A percentile compares a stretch with the other conserved stretches of the same genome.
Evolutionary conservation across 2,797 vertebrate genomes (phyloP).

Genomic region (Epinephelus malabaricus): DNA sequence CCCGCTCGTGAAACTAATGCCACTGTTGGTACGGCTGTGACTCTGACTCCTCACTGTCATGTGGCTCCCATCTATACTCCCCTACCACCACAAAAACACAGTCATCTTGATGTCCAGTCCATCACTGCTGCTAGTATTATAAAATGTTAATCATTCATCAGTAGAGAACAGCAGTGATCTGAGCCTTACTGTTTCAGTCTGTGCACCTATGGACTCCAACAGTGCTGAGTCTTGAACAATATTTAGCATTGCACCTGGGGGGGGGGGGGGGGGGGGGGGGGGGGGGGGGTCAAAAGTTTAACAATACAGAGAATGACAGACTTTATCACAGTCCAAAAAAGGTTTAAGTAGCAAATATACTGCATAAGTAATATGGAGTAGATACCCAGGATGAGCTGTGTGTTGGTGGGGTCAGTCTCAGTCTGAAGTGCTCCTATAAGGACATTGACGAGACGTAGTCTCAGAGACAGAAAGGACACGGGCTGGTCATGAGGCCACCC

Average conservation of each 20-base stretch:
- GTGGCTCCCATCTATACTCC: slow-evolving; percentile 81
- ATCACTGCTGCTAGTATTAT: background rate
- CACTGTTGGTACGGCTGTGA: slow-evolving; percentile 95
- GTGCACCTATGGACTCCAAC: slow-evolving; percentile 94
- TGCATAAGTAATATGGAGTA: background rate
- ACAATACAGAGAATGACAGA: background rate
- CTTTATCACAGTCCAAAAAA: background rate
- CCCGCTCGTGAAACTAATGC: slow-evolving; percentile 93
- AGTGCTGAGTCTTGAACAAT: slow-evolving; percentile 98
- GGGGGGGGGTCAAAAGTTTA: background rate
- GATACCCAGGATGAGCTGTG: slow-evolving; percentile 96
- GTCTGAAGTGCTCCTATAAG: slow-evolving; percentile 97
- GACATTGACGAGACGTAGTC: slow-evolving; percentile 95
- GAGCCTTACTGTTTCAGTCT: slow-evolving; percentile 92
- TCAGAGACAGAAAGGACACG: slow-evolving; percentile 94
- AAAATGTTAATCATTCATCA: background rate
- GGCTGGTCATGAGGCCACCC: slow-evolving; percentile 92
- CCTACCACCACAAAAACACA: slow-evolving; percentile 63
- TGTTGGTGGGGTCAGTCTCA: slow-evolving; percentile 96
- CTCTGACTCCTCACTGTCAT: slow-evolving; percentile 82
- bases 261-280: background rate
- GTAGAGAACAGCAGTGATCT: background rate
- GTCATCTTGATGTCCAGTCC: background rate
- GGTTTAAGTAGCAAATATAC: background rate
- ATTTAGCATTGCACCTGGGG: slow-evolving; percentile 95